Evolutionary conservation across 2,113 vertebrate species (phyloP).

Genomic region (Garra rufa): DNA sequence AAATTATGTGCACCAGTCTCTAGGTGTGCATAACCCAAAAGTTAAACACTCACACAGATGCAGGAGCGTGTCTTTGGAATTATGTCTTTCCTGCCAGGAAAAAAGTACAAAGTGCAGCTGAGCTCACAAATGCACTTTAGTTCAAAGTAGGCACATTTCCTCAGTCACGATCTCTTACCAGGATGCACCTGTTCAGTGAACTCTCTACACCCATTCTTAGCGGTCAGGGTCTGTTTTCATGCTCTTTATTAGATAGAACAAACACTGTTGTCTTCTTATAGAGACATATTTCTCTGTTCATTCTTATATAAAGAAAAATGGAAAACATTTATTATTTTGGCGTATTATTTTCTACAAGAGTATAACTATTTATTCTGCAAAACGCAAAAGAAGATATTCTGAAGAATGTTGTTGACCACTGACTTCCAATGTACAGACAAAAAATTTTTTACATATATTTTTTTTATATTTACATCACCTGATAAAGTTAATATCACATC

Average conservation of each 20-base stretch:
- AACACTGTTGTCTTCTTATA: slow-evolving; percentile 5
- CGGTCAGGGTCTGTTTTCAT: slow-evolving; percentile 43
- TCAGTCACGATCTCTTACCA: slow-evolving; percentile 48
- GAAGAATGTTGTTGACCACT: background rate
- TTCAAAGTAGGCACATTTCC: slow-evolving; percentile 55
- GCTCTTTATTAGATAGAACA: background rate
- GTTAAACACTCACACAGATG: slow-evolving; percentile 21
- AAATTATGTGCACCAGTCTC: slow-evolving; percentile 10
- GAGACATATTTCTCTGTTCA: slow-evolving; percentile 3
- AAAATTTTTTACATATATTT: too few relatives aligned
- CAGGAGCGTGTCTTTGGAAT: slow-evolving; percentile 20
- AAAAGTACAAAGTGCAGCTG: slow-evolving; percentile 30
- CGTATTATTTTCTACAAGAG: background rate
- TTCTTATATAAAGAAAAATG: slow-evolving; percentile 31
- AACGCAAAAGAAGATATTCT: background rate
- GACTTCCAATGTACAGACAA: background rate
- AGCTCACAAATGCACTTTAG: slow-evolving; percentile 24
- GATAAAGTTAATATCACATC: too few relatives aligned
- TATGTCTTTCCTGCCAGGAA: slow-evolving; percentile 31
- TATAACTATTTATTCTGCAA: background rate
- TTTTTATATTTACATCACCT: too few relatives aligned
- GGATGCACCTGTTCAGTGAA: slow-evolving; percentile 56
- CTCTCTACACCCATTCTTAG: slow-evolving; percentile 36
- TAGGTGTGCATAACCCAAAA: background rate
- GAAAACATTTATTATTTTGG: background rate